A percentile compares a stretch with the other conserved stretches of the same genome.
These are phyloP conservation scores for Ectropis grisescens DNA, from an alignment of 1,140 invertebrate genomes.

Conservation along the genomic window DNA sequence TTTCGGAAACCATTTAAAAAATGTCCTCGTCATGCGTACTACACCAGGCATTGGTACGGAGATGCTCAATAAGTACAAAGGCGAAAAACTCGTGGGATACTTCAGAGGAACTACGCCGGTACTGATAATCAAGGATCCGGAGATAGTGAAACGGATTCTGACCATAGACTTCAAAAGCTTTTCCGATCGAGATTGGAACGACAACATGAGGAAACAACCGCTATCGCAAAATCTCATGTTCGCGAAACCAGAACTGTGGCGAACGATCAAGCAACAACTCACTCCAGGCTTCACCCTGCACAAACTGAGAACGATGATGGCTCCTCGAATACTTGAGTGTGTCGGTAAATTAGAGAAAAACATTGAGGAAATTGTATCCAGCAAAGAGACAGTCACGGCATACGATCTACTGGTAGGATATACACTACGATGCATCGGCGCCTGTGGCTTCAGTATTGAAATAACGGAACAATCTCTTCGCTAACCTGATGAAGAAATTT, in stretches of 20 bases:
- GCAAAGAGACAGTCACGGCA: conserved; percentile 17
- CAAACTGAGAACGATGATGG: conserved; percentile 60
- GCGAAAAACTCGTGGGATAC: conserved; percentile 40
- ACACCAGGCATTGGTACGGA: conserved; percentile 17
- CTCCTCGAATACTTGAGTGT: conserved; percentile 53
- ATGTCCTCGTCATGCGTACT: conserved; percentile 21
- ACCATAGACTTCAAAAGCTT: conserved; percentile 27
- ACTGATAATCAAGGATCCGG: conserved; percentile 27
- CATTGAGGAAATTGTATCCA: conserved; percentile 19
- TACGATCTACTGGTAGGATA: conserved; percentile 47
- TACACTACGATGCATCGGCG: conserved; percentile 62
- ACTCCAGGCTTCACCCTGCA: conserved; percentile 22
- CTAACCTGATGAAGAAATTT: conserved; percentile 25
- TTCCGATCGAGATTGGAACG: no score
- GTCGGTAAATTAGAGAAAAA: conserved; percentile 38
- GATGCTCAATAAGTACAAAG: conserved; percentile 34
- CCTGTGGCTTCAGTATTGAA: conserved; percentile 66
- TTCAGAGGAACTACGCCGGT: conserved; percentile 29
- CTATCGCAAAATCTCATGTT: no score
- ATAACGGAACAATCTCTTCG: conserved; percentile 23
- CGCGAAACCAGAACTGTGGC: no score
- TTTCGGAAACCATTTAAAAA: conserved; percentile 30
- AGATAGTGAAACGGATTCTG: conserved; percentile 26
- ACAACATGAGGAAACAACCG: no score
- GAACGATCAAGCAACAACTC: no score